Evolutionary conservation across 1,140 invertebrate species (phyloP), one percentile per base, ranked within the genome.

Genomic region (Schlechtendalia chinensis): DNA sequence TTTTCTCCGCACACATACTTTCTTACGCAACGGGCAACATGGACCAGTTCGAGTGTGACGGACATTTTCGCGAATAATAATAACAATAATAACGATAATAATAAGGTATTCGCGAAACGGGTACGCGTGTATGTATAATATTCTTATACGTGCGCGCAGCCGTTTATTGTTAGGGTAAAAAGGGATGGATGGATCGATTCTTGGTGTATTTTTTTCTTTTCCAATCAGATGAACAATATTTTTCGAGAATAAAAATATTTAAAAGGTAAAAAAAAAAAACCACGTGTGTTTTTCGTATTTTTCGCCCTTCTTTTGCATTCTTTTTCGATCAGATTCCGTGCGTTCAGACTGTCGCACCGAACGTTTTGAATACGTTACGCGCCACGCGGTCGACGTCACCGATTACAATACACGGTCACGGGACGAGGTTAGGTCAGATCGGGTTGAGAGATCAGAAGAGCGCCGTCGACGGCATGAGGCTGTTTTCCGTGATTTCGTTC

Each of bases 141-240:
- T 39, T 39, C 32, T 39, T 39, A 39, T 39, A 39, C 8, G 27
- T 61, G 12, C n/a, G 56, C 58, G 5, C 22, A 24, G n/a, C 14
- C 14, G 14, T 47, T 59, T 39, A 61, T 77, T 77, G 74, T 77
- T 77, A 59, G 74, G 74, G 58, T 77, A 77, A 77, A 77, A 77
- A 77, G 74, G 74, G 74, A 77, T 77, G 58, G 47, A 61, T 61
- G 56, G 14, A 77, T 77, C 74, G 74, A 59, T 77, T 77, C 74
- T 77, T 61, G 32, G 74, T 61, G 47, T 77, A n/a, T n/a, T n/a
- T n/a, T 61, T 77, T 75, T 61, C 61, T 75, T 47, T 77, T 77
- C 74, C 74, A 77, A 77, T 77, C 74, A 77, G 58, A 77, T 77
- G 74, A 77, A 77, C 74, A 77, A 77, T 77, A 77, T 77, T 77